A percentile compares a stretch with the other conserved stretches of the same genome.
phyloP scores from a whole-genome alignment of 2,888 invertebrate genomes.

The Pristionchus exspectatus region DNA sequence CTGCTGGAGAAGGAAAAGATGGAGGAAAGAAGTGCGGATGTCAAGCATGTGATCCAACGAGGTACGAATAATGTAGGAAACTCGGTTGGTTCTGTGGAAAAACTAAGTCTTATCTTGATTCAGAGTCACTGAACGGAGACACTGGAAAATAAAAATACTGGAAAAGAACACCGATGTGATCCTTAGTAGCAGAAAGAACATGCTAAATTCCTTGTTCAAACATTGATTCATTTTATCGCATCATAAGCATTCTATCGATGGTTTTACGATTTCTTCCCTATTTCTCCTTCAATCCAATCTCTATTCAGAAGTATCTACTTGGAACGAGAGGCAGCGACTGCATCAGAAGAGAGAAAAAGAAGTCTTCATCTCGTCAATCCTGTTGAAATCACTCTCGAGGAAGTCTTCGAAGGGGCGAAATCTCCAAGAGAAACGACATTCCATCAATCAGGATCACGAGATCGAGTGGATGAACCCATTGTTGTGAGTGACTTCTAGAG shows the following conservation, averaged over 20 bases:
- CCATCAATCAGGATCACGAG: background rate
- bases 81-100: too few species aligned
- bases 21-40: slow-evolving; percentile 48
- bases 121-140: too few species aligned
- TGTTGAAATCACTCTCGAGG: slow-evolving; percentile 46
- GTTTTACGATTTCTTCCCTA: background rate
- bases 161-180: too few species aligned
- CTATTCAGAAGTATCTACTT: slow-evolving; percentile 46
- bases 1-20: background rate
- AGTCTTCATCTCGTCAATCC: slow-evolving; percentile 51
- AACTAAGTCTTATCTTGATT: too few species aligned
- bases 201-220: background rate
- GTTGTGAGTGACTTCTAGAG: background rate
- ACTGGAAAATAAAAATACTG: too few species aligned
- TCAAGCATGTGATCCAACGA: slow-evolving; percentile 50
- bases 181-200: too few species aligned
- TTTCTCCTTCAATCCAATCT: background rate
- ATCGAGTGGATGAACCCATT: background rate
- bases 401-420: slow-evolving; percentile 42
- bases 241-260: background rate
- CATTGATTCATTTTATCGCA: background rate
- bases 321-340: slow-evolving; percentile 23
- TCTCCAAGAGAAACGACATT: background rate
- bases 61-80: background rate
- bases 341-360: slow-evolving; percentile 40